These are phyloP conservation scores for Lepidotrigona ventralis DNA, from an alignment of 1,140 invertebrate genomes.

Conservation along the genomic window DNA sequence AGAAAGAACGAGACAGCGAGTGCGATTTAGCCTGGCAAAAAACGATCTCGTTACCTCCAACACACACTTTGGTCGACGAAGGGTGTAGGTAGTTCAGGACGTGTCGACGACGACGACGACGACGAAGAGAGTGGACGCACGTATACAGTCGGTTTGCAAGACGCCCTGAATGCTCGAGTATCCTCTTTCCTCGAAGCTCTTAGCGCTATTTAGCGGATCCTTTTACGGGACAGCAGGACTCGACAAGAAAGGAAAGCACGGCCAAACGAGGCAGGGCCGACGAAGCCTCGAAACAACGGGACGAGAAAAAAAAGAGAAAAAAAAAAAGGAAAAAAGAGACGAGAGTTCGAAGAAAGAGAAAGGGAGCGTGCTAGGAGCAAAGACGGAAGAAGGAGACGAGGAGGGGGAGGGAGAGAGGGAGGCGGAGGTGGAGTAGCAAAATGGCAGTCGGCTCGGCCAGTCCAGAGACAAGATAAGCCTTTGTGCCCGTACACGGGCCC, in stretches of 20 bases:
- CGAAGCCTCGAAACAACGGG: constrained; percentile 48
- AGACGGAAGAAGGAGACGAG: constrained; percentile 33
- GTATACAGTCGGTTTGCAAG: constrained; percentile 52
- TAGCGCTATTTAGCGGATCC: constrained; percentile 74
- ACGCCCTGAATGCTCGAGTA: constrained; percentile 69
- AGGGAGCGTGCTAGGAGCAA: constrained; percentile 22
- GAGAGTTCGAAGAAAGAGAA: constrained; percentile 23
- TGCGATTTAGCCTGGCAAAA: constrained; percentile 9
- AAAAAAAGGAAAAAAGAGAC: constrained; percentile 42
- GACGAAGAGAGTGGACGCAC: neutral
- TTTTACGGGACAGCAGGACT: constrained; percentile 72
- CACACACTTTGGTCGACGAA: neutral
- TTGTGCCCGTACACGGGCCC: constrained; percentile 66
- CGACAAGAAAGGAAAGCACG: constrained; percentile 69
- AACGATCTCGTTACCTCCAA: constrained; percentile 25
- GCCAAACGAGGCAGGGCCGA: constrained; percentile 45
- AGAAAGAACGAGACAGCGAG: neutral
- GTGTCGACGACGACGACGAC: neutral
- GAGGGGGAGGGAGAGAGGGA: neutral
- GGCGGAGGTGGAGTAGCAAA: constrained; percentile 65
- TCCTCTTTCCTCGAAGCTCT: constrained; percentile 74
- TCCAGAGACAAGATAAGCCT: constrained; percentile 75
- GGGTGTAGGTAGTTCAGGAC: neutral
- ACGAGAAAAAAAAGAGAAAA: constrained; percentile 32
- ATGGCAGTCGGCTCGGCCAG: constrained; percentile 62